Percentiles rank a stretch among this genome's conserved stretches.
Evolutionary conservation across 2,113 vertebrate species (phyloP).

Genomic region (Plotosus lineatus): DNA sequence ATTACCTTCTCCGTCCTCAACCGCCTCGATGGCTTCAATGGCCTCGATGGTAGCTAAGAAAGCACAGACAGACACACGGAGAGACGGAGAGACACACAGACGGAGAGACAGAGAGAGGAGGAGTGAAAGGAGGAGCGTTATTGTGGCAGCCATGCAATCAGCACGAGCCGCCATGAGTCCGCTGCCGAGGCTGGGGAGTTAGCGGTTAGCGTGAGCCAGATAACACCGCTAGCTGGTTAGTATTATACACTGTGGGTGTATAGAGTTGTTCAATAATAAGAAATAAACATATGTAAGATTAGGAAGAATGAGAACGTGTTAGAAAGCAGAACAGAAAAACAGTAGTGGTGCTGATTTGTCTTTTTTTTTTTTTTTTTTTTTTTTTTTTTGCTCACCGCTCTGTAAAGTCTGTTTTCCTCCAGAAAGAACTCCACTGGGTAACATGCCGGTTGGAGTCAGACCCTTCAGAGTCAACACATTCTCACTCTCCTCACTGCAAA

Average conservation of each 20-base stretch:
- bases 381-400: conserved; percentile 70
- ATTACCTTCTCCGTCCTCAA: conserved; percentile 67
- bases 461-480: conserved; percentile 82
- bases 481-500: conserved; percentile 79
- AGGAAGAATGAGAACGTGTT: background rate
- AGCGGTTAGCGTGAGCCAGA: conserved; percentile 49
- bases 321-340: conserved; percentile 4
- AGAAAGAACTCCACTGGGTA: conserved; percentile 79
- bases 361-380: conserved; percentile 28
- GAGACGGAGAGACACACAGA: conserved; percentile 43
- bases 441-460: conserved; percentile 80
- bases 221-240: conserved; percentile 47
- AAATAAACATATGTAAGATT: background rate
- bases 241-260: conserved; percentile 23
- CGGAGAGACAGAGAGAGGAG: conserved; percentile 48
- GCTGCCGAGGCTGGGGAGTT: conserved; percentile 29
- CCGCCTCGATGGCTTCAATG: conserved; percentile 65
- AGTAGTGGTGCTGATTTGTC: conserved; percentile 1
- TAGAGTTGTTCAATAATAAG: conserved; percentile 9
- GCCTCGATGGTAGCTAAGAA: conserved; percentile 64
- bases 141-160: conserved; percentile 55
- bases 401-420: conserved; percentile 81
- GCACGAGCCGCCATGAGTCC: conserved; percentile 45
- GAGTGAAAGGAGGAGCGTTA: conserved; percentile 53
- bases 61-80: conserved; percentile 51